phyloP scores from a whole-genome alignment of 2,888 invertebrate genomes.

The Phytoseiulus persimilis region DNA sequence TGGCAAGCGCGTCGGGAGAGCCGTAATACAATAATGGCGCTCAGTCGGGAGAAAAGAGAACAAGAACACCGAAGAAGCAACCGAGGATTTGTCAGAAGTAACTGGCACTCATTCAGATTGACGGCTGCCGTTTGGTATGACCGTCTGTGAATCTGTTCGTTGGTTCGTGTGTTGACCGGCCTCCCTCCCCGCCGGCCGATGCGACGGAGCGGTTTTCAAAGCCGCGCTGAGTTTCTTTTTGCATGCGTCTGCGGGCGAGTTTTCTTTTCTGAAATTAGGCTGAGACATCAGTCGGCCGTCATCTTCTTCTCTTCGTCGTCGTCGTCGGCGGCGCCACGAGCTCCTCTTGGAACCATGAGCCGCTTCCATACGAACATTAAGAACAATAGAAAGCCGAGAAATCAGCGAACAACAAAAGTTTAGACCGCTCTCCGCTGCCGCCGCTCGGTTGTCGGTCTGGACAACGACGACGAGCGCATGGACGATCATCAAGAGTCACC shows the following conservation, averaged over 20 bases:
- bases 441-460: not conserved
- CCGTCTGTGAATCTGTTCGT: not conserved
- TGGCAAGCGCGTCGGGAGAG: too few species aligned
- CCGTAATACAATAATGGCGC: too few species aligned
- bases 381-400: not conserved
- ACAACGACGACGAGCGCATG: not conserved
- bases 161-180: not conserved
- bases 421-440: not conserved
- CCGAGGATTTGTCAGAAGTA: not conserved
- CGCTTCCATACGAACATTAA: not conserved
- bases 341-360: not conserved
- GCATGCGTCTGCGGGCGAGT: not conserved
- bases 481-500: not conserved
- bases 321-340: too few species aligned
- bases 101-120: not conserved
- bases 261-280: not conserved
- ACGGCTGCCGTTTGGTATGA: not conserved
- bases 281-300: not conserved
- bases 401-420: conserved; percentile 5
- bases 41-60: too few species aligned
- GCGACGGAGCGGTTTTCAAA: not conserved
- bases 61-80: not conserved
- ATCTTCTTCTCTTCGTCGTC: not conserved
- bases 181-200: not conserved
- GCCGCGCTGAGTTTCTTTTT: not conserved